Base-by-base conservation (phyloP, 1,140 invertebrate species). In the Dryas iulia region DNA sequence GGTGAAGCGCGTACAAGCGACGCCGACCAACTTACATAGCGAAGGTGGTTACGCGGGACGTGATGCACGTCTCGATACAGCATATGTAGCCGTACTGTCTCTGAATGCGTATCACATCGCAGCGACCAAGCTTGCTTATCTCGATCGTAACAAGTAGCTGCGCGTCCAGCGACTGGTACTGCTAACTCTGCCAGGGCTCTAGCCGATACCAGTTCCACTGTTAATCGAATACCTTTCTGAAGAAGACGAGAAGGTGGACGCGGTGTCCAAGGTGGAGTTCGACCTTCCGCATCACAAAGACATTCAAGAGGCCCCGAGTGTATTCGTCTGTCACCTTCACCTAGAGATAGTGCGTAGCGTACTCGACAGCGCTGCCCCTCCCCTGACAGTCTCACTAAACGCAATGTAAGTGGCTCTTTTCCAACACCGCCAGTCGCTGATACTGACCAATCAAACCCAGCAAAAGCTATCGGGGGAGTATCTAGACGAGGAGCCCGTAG, bases 31-130 rank as follows among this genome's bases (percentile, higher is more conserved):
- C 95, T 95, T 0, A 97, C 95, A 82, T 96, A 97, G 70, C 95
- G 94, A 26, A 96, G 89, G 88, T 97, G 96, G 83, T 97, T 97
- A 30, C 96, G 91, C 0, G 97, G 97, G 12, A 98, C 96, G 77
- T 97, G 96, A 76, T 96, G 95, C 18, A 97, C 95, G 79, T 97
- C 96, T 60, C 96, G 96, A 92, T 96, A 97, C 67, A 97, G 95
- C 83, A 98, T 94, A 59, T 96, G 95, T 12, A 98, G 91, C 26
- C 95, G 92, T 25, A 97, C 94, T 4, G 94, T 95, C 71, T 97
- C 96, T 0, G 95, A 96, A 75, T 97, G 96, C 8, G 96, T 94
- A 82, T 97, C 96, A 6, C 95, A 95, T 71, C 97, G 94, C 14
- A 98, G 91, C 23, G 94, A 93, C 97, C 97, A 98, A 0, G 95